Evolutionary conservation across 2,797 vertebrate genomes (phyloP).

Genomic region (Cichlasoma orientale): DNA sequence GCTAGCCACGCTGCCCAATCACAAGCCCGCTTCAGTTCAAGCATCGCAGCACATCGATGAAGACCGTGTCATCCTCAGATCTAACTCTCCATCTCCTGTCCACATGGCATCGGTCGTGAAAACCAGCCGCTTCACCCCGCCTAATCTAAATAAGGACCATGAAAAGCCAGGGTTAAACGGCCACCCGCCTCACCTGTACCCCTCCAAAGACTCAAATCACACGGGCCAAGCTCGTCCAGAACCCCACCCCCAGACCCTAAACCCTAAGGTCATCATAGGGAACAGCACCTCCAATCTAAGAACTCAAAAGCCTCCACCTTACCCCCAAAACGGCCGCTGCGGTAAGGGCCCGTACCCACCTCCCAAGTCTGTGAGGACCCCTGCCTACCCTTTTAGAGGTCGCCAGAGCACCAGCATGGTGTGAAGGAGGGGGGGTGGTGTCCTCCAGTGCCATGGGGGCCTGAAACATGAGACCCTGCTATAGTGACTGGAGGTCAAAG

Average conservation of each 20-base stretch:
- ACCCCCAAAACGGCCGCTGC: constrained; percentile 77
- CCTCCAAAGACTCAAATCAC: constrained; percentile 58
- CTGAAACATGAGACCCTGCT: constrained; percentile 73
- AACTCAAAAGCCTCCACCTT: constrained; percentile 79
- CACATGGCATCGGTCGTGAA: constrained; percentile 75
- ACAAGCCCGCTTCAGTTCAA: constrained; percentile 31
- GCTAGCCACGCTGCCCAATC: constrained; percentile 48
- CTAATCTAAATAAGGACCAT: constrained; percentile 42
- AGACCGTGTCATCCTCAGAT: constrained; percentile 63
- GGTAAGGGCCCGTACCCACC: constrained; percentile 58
- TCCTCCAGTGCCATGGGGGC: constrained; percentile 62
- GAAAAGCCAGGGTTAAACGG: constrained; percentile 63
- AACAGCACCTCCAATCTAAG: constrained; percentile 58
- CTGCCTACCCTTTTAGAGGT: constrained; percentile 66
- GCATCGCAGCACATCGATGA: constrained; percentile 31
- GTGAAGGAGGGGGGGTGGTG: constrained; percentile 67
- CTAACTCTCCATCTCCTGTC: constrained; percentile 69
- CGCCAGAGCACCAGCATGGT: constrained; percentile 79
- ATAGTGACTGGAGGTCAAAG: constrained; percentile 65
- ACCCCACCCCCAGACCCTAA: constrained; percentile 48
- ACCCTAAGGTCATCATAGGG: constrained; percentile 60
- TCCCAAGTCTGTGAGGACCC: constrained; percentile 56
- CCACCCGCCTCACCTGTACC: constrained; percentile 63
- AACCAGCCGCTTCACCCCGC: constrained; percentile 62
- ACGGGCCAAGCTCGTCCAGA: constrained; percentile 24